Conservation (phyloP, 2,888 invertebrate genomes). For the Cryptocephalus moraei region DNA sequence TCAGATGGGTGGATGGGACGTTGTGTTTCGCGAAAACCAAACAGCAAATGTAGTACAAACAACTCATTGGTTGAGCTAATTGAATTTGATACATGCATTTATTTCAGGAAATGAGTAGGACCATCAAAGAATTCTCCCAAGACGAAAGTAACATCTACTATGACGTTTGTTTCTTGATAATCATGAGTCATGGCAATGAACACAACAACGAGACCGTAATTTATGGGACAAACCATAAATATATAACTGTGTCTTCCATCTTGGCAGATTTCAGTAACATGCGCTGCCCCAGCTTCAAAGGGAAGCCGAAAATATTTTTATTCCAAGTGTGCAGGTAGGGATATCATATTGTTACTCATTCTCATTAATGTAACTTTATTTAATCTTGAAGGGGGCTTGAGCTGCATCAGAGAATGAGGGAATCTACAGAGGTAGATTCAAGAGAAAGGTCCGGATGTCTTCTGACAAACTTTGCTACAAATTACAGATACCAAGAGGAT, state of each 20-base stretch:
- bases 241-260: conserved; percentile 42
- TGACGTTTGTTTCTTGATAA: conserved; percentile 53
- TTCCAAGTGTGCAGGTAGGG: conserved; percentile 57
- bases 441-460: too few relatives aligned
- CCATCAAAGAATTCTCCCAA: conserved; percentile 37
- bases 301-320: conserved; percentile 60
- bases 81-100: neutral
- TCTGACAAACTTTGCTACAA: neutral
- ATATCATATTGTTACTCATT: too few relatives aligned
- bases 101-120: conserved; percentile 35
- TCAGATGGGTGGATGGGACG: conserved; percentile 38
- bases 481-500: conserved; percentile 39
- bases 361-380: too few relatives aligned
- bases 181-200: conserved; percentile 56
- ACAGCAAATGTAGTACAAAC: conserved; percentile 10
- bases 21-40: conserved; percentile 11
- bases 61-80: neutral
- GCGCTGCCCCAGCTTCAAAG: conserved; percentile 43
- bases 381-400: too few relatives aligned
- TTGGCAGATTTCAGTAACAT: conserved; percentile 48
- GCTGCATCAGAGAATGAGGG: too few relatives aligned
- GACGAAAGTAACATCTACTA: conserved; percentile 35
- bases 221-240: conserved; percentile 46
- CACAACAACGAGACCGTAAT: conserved; percentile 41
- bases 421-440: too few relatives aligned